Evolutionary conservation across 2,113 vertebrate species (phyloP).

Genomic region (Podilymbus podiceps): DNA sequence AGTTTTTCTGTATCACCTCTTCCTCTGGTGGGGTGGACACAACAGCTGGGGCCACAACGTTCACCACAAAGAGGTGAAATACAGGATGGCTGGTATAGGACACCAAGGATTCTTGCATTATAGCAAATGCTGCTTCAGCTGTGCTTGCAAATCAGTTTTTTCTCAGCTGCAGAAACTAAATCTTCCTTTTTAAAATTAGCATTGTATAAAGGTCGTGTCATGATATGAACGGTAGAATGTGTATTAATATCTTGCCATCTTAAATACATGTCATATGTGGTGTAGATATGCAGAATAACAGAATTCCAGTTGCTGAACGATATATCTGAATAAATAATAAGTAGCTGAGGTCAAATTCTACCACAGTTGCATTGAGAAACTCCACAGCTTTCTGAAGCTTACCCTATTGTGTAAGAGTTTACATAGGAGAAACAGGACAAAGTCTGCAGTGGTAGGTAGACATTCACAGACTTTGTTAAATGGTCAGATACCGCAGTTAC

Average conservation of each 20-base stretch:
- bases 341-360: neutral
- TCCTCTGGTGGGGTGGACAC: neutral
- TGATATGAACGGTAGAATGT: neutral
- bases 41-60: slow-evolving; percentile 51
- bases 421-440: neutral
- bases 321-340: neutral
- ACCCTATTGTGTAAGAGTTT: neutral
- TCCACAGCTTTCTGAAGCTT: neutral
- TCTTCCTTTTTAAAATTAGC: slow-evolving; percentile 35
- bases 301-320: neutral
- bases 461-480: neutral
- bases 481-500: neutral
- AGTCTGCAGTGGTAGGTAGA: neutral
- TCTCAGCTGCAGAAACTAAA: slow-evolving; percentile 40
- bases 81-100: neutral
- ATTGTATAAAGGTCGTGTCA: neutral
- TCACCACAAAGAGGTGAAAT: slow-evolving; percentile 16
- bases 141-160: neutral
- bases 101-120: slow-evolving; percentile 12
- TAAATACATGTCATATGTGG: neutral
- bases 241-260: neutral
- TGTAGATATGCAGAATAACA: neutral
- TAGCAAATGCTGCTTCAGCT: slow-evolving; percentile 56
- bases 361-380: neutral
- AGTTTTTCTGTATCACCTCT: neutral